These are phyloP conservation scores for Rambutsinella grinnellia DNA, from an alignment of 2,888 invertebrate genomes.

Conservation along the genomic window DNA sequence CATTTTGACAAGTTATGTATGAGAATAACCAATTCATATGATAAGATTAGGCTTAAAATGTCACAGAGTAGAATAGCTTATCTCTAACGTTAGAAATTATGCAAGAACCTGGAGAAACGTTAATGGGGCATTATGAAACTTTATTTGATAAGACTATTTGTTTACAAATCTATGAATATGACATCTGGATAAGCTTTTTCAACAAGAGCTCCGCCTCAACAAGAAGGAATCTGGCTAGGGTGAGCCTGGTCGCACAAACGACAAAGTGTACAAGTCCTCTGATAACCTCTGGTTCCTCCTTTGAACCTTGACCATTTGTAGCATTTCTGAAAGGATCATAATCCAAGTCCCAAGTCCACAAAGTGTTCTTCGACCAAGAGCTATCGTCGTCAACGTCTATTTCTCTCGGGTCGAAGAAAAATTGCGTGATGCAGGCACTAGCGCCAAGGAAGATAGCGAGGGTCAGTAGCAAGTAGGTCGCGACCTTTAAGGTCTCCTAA, in stretches of 20 bases:
- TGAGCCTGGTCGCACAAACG: conserved; percentile 14
- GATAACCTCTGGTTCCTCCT: neutral
- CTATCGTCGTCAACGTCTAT: conserved; percentile 3
- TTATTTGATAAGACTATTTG: neutral
- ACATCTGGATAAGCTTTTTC: no score
- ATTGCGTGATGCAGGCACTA: neutral
- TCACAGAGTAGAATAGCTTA: neutral
- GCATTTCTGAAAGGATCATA: conserved; percentile 4
- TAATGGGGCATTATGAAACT: neutral
- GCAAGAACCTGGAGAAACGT: neutral
- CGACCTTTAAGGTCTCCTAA: no score
- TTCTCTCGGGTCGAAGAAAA: conserved; percentile 2
- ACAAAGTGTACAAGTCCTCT: conserved; percentile 14
- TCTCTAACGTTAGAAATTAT: neutral
- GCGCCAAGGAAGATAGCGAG: no score
- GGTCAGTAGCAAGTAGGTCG: no score
- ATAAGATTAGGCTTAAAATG: neutral
- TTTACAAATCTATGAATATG: no score
- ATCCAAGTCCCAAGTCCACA: neutral
- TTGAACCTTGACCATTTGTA: neutral
- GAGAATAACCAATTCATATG: neutral
- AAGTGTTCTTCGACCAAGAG: neutral
- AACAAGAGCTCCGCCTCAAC: conserved; percentile 19
- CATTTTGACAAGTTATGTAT: no score
- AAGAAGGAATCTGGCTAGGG: conserved; percentile 5